Percentiles rank a stretch among this genome's conserved stretches.
phyloP scores from a whole-genome alignment of 37 sponge, comb jelly and placozoan genomes.

The Diacarnus erythraeanus region DNA sequence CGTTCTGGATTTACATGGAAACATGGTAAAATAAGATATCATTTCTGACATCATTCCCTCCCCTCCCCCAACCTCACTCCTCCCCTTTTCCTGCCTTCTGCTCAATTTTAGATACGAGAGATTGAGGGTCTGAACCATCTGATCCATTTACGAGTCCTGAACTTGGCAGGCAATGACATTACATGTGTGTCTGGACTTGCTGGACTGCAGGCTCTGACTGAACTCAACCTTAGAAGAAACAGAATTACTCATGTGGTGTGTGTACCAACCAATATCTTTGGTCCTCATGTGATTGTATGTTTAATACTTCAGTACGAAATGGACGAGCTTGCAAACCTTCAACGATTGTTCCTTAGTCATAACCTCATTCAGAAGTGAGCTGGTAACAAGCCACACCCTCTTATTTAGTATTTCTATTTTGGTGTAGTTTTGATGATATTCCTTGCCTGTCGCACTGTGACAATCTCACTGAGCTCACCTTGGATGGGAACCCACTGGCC shows the following conservation, averaged over 20 bases:
- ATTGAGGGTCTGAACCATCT: constrained; percentile 80
- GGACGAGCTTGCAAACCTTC: constrained; percentile 80
- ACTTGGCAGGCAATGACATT: constrained; percentile 94
- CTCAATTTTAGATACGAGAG: constrained; percentile 74
- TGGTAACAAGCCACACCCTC: neutral
- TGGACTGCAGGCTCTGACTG: constrained; percentile 75
- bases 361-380: constrained; percentile 78
- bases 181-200: constrained; percentile 57
- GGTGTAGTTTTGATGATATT: constrained; percentile 56
- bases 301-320: constrained; percentile 61
- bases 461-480: constrained; percentile 48
- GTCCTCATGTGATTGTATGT: neutral
- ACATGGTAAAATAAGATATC: constrained; percentile 50
- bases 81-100: neutral
- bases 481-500: constrained; percentile 80
- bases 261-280: neutral
- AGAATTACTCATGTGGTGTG: constrained; percentile 65
- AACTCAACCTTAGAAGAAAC: constrained; percentile 92
- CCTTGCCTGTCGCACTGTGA: constrained; percentile 35
- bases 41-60: neutral
- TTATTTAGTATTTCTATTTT: neutral
- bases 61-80: neutral
- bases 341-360: constrained; percentile 89
- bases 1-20: constrained; percentile 98
- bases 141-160: constrained; percentile 83